Evolutionary conservation across 2,888 invertebrate genomes (phyloP), one percentile per base, ranked within the genome.

Genomic region (Gymnoscelis rufifasciata): DNA sequence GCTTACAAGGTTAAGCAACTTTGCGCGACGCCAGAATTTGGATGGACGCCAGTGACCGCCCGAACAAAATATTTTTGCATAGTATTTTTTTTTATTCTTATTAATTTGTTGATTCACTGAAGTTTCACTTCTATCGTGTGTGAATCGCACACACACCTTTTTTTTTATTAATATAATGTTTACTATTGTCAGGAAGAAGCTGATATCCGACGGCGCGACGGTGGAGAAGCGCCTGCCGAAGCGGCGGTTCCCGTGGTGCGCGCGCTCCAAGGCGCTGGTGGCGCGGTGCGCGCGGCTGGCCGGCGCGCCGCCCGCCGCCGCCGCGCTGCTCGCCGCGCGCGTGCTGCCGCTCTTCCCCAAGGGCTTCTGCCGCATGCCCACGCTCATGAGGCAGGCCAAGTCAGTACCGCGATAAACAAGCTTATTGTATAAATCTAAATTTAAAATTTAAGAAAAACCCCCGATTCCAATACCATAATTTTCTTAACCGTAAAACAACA

Each of bases 171-270:
- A 6, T 7, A 6, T 26, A 26, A 7, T 6, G 5, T 19, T n/a
- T 8, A 28, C 36, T 4, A 39, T 43, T n/a, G 53, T 0, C 71
- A 88, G 88, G 45, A 88, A 84, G 51, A 83, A 87, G 56, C 62
- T 86, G 1, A 77, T 78, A 1, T 57, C 68, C 1, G 62, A 66
- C 1, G 83, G 82, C 12, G 86, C 90, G 36, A 90, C 90, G 23
- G 90, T 90, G 52, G 82, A 88, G 63, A 78, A 89, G 60, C 84
- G 91, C 0, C 86, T 92, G 38, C 94, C 94, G 1, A 91, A 92
- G 62, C 91, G 92, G 14, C 90, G 91, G 49, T 95, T 94, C 80
- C 90, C 91, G 19, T 95, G 95, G 94, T 92, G 91, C 49, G 56
- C 52, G 0, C 68, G 71, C 13, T 50, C 62, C 10, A 60, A 49